Conservation (phyloP, 2,888 invertebrate genomes). For the Synanthedon myopaeformis region DNA sequence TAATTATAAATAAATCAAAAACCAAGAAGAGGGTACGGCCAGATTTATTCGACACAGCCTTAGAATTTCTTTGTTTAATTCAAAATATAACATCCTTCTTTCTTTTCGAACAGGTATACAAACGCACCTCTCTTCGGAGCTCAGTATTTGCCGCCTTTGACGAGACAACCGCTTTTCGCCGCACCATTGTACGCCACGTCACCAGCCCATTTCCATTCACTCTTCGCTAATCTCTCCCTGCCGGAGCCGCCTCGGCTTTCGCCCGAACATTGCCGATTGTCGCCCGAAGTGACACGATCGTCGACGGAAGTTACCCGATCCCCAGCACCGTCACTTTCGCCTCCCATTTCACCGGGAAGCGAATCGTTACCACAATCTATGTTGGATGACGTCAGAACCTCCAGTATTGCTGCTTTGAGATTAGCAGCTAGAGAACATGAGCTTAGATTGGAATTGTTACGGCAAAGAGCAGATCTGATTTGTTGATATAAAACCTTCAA, state of each 20-base stretch:
- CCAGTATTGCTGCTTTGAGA: conserved; percentile 88
- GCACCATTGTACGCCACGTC: conserved; percentile 58
- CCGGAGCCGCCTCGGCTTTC: conserved; percentile 50
- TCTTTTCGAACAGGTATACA: conserved; percentile 41
- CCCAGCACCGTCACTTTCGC: conserved; percentile 59
- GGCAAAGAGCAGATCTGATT: conserved; percentile 74
- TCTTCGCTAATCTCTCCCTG: conserved; percentile 83
- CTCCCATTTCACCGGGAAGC: conserved; percentile 64
- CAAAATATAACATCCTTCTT: conserved; percentile 6
- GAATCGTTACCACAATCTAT: conserved; percentile 62
- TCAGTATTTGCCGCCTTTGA: conserved; percentile 50
- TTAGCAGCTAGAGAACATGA: conserved; percentile 92
- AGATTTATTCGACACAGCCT: background rate
- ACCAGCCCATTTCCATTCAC: conserved; percentile 82
- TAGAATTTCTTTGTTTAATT: background rate
- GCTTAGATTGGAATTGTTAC: conserved; percentile 81
- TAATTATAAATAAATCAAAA: too few relatives aligned
- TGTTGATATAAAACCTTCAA: conserved; percentile 26
- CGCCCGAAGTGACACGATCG: conserved; percentile 32
- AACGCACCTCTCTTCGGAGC: conserved; percentile 51
- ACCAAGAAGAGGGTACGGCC: too few relatives aligned
- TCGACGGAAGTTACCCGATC: conserved; percentile 39
- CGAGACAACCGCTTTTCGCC: conserved; percentile 49
- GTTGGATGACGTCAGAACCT: conserved; percentile 79
- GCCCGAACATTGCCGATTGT: conserved; percentile 36